Evolutionary conservation across 1,140 invertebrate species (phyloP).

Genomic region (Neoseiulus cucumeris): DNA sequence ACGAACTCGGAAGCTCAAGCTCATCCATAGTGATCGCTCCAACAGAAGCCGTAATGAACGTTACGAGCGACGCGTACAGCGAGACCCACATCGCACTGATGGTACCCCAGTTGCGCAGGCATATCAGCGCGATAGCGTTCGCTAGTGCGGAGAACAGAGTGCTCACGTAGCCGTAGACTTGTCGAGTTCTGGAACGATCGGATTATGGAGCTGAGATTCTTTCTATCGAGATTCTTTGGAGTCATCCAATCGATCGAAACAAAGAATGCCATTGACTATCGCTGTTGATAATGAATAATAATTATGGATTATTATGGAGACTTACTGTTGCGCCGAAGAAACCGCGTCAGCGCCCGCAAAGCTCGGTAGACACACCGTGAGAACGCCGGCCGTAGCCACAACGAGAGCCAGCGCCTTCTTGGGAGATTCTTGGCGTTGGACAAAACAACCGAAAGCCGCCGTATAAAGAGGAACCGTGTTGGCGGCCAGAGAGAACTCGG

Average conservation of each 20-base stretch:
- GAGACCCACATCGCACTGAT: slow-evolving; percentile 4
- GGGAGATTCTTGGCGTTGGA: neutral
- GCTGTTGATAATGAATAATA: too few relatives aligned
- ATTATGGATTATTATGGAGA: too few relatives aligned
- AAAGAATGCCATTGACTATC: too few relatives aligned
- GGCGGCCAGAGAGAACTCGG: neutral
- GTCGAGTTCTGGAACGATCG: too few relatives aligned
- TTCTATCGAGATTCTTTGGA: too few relatives aligned
- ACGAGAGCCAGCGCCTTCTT: neutral
- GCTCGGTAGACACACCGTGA: neutral
- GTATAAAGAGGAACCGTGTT: slow-evolving; percentile 1
- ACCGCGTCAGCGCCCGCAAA: too few relatives aligned
- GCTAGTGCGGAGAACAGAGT: neutral
- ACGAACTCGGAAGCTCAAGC: neutral
- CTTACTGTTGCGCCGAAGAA: too few relatives aligned
- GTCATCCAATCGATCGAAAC: too few relatives aligned
- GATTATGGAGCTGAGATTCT: too few relatives aligned
- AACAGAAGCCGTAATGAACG: neutral
- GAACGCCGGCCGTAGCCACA: neutral
- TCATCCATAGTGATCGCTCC: neutral
- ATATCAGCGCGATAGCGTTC: neutral
- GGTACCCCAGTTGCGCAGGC: neutral
- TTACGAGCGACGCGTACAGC: neutral
- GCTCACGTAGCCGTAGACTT: neutral
- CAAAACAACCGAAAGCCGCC: neutral